Evolutionary conservation across 2,888 invertebrate species (phyloP), one percentile per base, ranked within the genome.

Genomic region (Dynastes tityus): DNA sequence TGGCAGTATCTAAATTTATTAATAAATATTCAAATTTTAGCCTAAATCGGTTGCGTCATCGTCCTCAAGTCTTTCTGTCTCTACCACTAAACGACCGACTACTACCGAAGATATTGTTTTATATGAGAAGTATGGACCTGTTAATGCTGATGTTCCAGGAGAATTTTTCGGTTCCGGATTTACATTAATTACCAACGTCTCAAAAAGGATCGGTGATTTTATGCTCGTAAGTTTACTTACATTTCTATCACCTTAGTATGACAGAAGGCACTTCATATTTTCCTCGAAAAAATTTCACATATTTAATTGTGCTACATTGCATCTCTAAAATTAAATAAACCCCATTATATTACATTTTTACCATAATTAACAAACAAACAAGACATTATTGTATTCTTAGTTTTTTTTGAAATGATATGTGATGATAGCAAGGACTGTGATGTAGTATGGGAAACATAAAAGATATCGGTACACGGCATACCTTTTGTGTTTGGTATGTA

Each of bases 151-250:
- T 82, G 88, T 94, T 84, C 94, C 94, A 80, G 91, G 92, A 80
- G 90, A 89, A 85, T 89, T 93, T 83, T 92, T 94, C 88, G 93
- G 93, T 71, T 91, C 92, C 13, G 92, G 93, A 86, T 94, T 94
- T 87, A 92, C 91, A 78, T 89, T 94, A 70, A 90, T 94, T 82
- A 93, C 93, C 84, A 91, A 91, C 82, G 89, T 93, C 83, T 94
- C 93, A 87, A 93, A 92, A 86, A 88, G 93, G 80, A 87, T 93
- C 83, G 93, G 93, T 53, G 92, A 92, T 84, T 91, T 93, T 79
- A 92, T 94, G 84, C 91, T 93, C 89, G 94, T 94, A 89, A 88
- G 88, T 87, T 63, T 37, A 73, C 64, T 32, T 13, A 45, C 49
- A 78, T 80, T 79, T 80, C 74, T 81, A 63, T 77, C 5, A 11